Conservation (phyloP, 2,113 vertebrate species). For the Pica pica region DNA sequence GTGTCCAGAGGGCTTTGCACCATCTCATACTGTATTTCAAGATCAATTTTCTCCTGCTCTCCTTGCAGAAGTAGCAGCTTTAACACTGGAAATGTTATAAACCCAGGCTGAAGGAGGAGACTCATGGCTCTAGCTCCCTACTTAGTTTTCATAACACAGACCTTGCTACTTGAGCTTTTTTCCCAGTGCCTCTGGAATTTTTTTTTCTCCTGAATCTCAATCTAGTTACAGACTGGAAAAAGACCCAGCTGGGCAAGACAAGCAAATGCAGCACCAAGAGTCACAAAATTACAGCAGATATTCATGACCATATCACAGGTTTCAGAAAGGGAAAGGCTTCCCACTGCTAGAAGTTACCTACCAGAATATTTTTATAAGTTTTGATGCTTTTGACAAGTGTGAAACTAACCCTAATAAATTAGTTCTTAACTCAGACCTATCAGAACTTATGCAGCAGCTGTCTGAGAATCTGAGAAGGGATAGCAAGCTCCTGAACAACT, state of each 20-base stretch:
- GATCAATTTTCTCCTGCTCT: not conserved
- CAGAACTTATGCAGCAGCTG: not conserved
- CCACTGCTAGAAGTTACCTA: not conserved
- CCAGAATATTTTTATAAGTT: not conserved
- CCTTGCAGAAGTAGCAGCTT: not conserved
- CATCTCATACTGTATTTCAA: not conserved
- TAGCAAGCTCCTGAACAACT: not conserved
- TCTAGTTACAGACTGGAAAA: not conserved
- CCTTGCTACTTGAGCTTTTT: not conserved
- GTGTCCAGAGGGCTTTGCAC: not conserved
- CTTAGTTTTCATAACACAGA: not conserved
- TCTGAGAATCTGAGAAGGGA: not conserved
- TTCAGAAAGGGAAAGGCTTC: not conserved
- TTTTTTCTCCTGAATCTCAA: not conserved
- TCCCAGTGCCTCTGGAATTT: not conserved
- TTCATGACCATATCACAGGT: not conserved
- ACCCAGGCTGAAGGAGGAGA: not conserved
- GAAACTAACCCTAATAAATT: not conserved
- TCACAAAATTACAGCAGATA: not conserved
- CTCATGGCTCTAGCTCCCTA: not conserved
- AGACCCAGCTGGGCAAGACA: not conserved
- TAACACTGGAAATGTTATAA: not conserved
- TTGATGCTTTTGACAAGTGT: not conserved
- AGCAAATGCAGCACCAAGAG: not conserved
- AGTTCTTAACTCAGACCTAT: not conserved